phyloP scores from a whole-genome alignment of 2,888 invertebrate species.

The Athalia rosae region DNA sequence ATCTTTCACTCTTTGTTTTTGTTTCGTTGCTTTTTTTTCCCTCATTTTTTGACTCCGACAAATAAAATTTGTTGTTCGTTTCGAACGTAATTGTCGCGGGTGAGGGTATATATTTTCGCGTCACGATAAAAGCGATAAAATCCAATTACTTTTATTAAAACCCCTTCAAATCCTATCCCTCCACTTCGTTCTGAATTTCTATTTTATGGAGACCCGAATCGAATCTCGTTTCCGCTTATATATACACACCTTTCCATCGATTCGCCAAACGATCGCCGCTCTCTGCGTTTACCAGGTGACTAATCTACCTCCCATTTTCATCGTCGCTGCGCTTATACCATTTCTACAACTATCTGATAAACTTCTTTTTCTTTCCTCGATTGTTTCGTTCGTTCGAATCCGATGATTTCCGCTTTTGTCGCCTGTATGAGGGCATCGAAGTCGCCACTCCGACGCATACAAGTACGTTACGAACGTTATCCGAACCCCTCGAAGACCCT shows the following conservation, averaged over 20 bases:
- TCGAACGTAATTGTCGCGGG: background rate
- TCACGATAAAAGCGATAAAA: slow-evolving; percentile 40
- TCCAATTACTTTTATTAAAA: slow-evolving; percentile 43
- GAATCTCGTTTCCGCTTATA: slow-evolving; percentile 29
- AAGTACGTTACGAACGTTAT: background rate
- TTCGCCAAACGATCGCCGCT: slow-evolving; percentile 15
- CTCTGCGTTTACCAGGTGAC: slow-evolving; percentile 1
- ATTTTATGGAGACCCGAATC: slow-evolving; percentile 40
- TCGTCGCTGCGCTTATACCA: background rate
- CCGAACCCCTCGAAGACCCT: slow-evolving; percentile 5
- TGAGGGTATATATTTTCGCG: background rate
- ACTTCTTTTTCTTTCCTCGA: background rate
- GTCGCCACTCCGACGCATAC: background rate
- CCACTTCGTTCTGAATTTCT: slow-evolving; percentile 36
- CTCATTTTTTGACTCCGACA: background rate
- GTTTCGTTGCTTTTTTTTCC: background rate
- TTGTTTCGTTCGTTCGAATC: too few relatives aligned
- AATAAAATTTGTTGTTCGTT: background rate
- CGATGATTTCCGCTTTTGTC: too few relatives aligned
- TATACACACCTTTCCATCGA: slow-evolving; percentile 32
- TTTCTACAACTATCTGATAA: background rate
- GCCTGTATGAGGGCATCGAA: too few relatives aligned
- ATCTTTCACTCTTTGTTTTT: background rate
- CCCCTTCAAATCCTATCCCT: slow-evolving; percentile 26
- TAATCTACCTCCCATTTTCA: slow-evolving; percentile 13